Base-by-base conservation (phyloP, 2,888 invertebrate genomes). In the Luperina nickerlii region DNA sequence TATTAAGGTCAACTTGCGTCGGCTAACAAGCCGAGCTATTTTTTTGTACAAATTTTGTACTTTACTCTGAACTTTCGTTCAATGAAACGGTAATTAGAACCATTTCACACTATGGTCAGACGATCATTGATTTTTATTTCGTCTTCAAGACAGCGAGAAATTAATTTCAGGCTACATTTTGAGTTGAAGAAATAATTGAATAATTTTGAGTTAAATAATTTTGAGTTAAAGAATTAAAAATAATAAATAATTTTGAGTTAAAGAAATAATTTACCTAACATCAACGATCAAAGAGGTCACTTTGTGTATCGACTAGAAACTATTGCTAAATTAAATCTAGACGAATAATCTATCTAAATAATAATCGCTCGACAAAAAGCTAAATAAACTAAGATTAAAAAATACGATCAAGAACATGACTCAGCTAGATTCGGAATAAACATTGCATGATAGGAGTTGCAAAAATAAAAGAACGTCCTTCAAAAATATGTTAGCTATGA, bases 21-120 rank as follows among this genome's bases (percentile, higher is more conserved):
- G 65, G 67, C n/a, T 74, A 88, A 88, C 85, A 84, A 88, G 72
- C 68, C 62, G 67, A 68, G 71, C 81, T 87, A 86, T 89, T 90
- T 89, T 89, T 73, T 72, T 74, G 27, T 65, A 67, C 18, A 48
- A 83, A 72, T 45, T 67, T 79, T 65, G 38, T 48, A 86, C 76
- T 79, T 72, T 38, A 75, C 75, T 78, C 67, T 63, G n/a, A 76
- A 83, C 74, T 86, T 84, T 81, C 15, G 81, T 63, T 71, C 27
- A 78, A 74, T 62, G 72, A 75, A 88, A 84, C 72, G 73, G 82
- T 88, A 88, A 90, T 90, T 87, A 89, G 81, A 72, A 85, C 57
- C 54, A 86, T 83, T 86, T 87, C 70, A 60, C 51, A 27, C 45
- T 62, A 66, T 71, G 68, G 77, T 78, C 60, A 51, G 45, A 45